Evolutionary conservation across 2,113 vertebrate genomes (phyloP), one percentile per base, ranked within the genome.

Genomic region (Lipotes vexillifer): DNA sequence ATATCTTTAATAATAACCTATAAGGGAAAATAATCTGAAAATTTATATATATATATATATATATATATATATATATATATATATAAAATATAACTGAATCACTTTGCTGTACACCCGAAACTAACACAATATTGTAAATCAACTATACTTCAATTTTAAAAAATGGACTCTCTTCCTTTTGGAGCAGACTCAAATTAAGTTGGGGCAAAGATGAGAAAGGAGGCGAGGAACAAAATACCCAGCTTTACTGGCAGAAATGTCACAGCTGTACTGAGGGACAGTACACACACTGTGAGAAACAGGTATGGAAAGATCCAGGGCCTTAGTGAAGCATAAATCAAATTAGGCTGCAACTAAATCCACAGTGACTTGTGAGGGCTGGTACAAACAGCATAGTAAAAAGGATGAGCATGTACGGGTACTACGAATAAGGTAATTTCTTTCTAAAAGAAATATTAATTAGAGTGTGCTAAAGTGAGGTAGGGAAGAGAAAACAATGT

Each of bases 321-420:
- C 7, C 33, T 94, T 82, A 92, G 0, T 68, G n/a, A 95, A 93
- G 52, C 65, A 96, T 59, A 93, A 92, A 78, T 77, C 20, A 87
- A 96, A 82, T 82, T 85, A 84, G 57, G 9, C 57, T 68, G 12
- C 55, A 93, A 88, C 18, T 68, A 36, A 96, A 74, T 69, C 20
- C 75, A 81, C 31, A 84, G 33, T 85, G 44, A 90, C 15, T 63
- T 93, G 12, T 33, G 46, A 93, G 21, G 33, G n/a, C 18, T 90
- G 46, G 11, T 49, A 65, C 46, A 92, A 95, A 80, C 20, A 86
- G 6, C 27, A 89, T 49, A 89, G 77, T 88, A 83, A 88, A 96
- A 78, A 27, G 29, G 41, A 93, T 68, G 18, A 92, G 27, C 31
- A 95, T 71, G 80, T n/a, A 85, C 12, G 81, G 23, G 31, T 93